Base-by-base conservation (phyloP, 2,797 vertebrate species). In the Tragelaphus eurycerus region DNA sequence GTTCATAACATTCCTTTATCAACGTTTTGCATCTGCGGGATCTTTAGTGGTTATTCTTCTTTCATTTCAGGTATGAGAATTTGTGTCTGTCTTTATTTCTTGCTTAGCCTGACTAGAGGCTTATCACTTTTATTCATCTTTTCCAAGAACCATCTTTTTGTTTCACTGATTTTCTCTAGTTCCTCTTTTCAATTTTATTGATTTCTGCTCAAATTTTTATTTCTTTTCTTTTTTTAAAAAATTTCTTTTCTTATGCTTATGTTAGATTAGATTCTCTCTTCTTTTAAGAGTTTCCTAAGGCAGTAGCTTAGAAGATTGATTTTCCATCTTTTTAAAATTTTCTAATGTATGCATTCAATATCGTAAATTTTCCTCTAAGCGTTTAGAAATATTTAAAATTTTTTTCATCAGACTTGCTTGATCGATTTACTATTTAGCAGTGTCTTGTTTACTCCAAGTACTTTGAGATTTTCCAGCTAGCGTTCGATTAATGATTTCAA, bases 1-100 rank as follows among this genome's bases (percentile, higher is more conserved):
- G 1, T 11, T 74, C 6, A 7, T 4, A 23, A 14, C 0, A 2
- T 67, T 14, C 2, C n/a, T 67, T 82, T 14, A 10, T 13, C 4
- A 7, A 4, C 38, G 7, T 57, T 17, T 16, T 17, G 2, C 1
- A 13, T 4, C 64, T 7, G 0, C 2, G 1, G 27, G 7, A 16
- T 25, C 21, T 25, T 4, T 4, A 7, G 34, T 29, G 21, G 38
- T 1, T 14, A 0, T 9, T 8, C 48, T 4, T 43, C 13, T 48
- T n/a, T 71, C 17, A 0, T n/a, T 81, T 55, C 59, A 7, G 12
- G 50, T 19, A 3, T 7, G 64, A 6, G 13, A 31, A 50, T 21
- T 19, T 6, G 1, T 19, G 4, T 29, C 81, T 60, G 0, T 38
- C 50, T 43, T 81, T 19, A 9, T 50, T 60, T 76, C 84, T 74